phyloP scores from a whole-genome alignment of 2,113 vertebrate genomes.

The Lates calcarifer region DNA sequence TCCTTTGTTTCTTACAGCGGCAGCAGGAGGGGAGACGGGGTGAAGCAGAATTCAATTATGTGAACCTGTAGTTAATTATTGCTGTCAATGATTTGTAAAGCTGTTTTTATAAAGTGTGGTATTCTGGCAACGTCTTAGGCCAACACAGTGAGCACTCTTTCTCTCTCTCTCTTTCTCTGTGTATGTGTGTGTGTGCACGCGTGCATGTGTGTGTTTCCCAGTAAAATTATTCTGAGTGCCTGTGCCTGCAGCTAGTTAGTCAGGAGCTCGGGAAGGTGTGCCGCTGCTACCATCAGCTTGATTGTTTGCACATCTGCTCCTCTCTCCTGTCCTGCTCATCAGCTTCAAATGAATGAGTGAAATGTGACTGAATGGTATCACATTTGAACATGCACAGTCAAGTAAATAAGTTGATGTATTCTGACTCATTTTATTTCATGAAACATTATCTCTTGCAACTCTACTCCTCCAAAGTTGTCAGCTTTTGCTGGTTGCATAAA shows the following conservation, averaged over 20 bases:
- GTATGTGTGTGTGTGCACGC: conserved; percentile 45
- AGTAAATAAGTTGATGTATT: not conserved
- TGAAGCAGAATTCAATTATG: conserved; percentile 77
- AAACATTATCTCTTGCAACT: too few relatives aligned
- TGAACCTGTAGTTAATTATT: conserved; percentile 82
- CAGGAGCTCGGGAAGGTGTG: conserved; percentile 43
- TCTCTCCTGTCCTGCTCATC: conserved; percentile 18
- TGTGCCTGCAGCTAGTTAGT: conserved; percentile 65
- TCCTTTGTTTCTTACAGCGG: conserved; percentile 54
- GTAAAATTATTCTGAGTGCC: conserved; percentile 52
- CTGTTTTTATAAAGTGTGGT: conserved; percentile 79
- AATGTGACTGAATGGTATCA: conserved; percentile 4
- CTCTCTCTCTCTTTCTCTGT: conserved; percentile 30
- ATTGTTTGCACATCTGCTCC: conserved; percentile 52
- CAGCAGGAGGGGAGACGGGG: conserved; percentile 50
- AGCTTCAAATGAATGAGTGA: conserved; percentile 2
- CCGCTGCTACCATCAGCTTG: conserved; percentile 30
- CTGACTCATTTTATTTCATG: conserved; percentile 5
- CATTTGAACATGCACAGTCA: not conserved
- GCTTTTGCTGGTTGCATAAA: too few relatives aligned
- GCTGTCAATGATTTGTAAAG: conserved; percentile 81
- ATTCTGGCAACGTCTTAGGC: conserved; percentile 71
- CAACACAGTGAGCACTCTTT: conserved; percentile 65
- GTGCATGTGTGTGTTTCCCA: conserved; percentile 54
- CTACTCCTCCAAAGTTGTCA: too few relatives aligned